Base-by-base conservation (phyloP, 2,797 vertebrate species). In the Nannoperca australis region DNA sequence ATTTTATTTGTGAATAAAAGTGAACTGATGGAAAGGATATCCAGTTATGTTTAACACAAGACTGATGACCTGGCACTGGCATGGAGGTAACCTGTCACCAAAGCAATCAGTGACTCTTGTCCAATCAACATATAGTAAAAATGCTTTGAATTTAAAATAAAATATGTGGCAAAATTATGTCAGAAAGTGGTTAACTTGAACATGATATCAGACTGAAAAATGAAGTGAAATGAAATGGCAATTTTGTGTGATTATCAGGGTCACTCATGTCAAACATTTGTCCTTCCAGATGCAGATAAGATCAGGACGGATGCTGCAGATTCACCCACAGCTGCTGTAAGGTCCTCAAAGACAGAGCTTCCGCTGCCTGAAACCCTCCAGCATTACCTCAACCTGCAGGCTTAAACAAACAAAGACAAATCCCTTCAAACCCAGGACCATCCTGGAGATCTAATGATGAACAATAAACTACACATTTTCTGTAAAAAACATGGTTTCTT, bases 21-120 rank as follows among this genome's bases (percentile, higher is more conserved):
- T 54, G 51, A 30, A 30, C 22, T n/a, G 62, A 36, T 50, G 30
- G 30, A 65, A 30, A 50, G 51, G 51, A 53, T 53, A 24, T 54
- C 17, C 55, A 3, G 10, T 58, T 58, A 20, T 58, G 55, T 58
- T 36, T 10, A 58, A 36, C 24, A 58, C 9, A 9, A 20, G 54
- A 20, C 17, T 0, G 32, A 36, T 58, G 55, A 56, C 15, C 30
- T 56, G 54, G 30, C 15, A 5, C 3, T 11, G 17, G 7, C 18
- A 34, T 34, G 13, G 55, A 36, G 32, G 55, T 45, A 22, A 65
- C 11, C 24, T 50, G 8, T 50, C 20, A 15, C 32, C 63, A 34
- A 4, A 50, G 62, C 12, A 13, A n/a, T 36, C 12, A 22, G 45
- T 50, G 30, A 34, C 20, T 36, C 30, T 34, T 34, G 7, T 55